Percentiles rank a stretch among this genome's conserved stretches.
These are phyloP conservation scores for Myxocyprinus asiaticus DNA, from an alignment of 2,113 vertebrate species.

Conservation along the genomic window DNA sequence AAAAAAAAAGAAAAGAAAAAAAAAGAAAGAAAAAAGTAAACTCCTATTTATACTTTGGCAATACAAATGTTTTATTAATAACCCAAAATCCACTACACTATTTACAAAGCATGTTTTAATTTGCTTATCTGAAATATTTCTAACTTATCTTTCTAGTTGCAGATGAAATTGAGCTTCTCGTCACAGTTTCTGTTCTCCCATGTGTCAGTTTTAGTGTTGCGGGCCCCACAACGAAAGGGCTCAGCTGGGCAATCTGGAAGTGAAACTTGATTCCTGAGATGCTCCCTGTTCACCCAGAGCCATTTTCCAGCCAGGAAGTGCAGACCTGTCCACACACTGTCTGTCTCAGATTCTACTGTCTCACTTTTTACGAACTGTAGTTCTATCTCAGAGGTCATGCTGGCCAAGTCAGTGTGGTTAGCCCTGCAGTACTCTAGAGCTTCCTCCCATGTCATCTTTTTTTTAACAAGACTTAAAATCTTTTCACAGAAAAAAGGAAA, in stretches of 20 bases:
- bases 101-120: no score
- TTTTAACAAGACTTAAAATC: conserved; percentile 24
- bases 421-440: conserved; percentile 29
- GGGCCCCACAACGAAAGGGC: conserved; percentile 51
- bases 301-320: conserved; percentile 33
- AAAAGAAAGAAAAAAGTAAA: no score
- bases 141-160: conserved; percentile 24
- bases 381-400: not conserved
- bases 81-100: no score
- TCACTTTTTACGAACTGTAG: not conserved
- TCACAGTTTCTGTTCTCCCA: conserved; percentile 55
- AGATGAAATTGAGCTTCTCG: conserved; percentile 60
- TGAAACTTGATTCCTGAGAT: not conserved
- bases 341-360: not conserved
- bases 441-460: conserved; percentile 47
- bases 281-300: conserved; percentile 27
- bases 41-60: no score
- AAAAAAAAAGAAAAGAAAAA: no score
- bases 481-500: conserved; percentile 29
- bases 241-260: conserved; percentile 44
- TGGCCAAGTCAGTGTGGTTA: conserved; percentile 35
- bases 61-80: no score
- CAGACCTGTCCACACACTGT: conserved; percentile 44
- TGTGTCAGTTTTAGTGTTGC: conserved; percentile 1
- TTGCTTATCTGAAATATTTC: no score